These are phyloP conservation scores for Anoplius nigerrimus DNA, from an alignment of 2,888 invertebrate species.

Conservation along the genomic window DNA sequence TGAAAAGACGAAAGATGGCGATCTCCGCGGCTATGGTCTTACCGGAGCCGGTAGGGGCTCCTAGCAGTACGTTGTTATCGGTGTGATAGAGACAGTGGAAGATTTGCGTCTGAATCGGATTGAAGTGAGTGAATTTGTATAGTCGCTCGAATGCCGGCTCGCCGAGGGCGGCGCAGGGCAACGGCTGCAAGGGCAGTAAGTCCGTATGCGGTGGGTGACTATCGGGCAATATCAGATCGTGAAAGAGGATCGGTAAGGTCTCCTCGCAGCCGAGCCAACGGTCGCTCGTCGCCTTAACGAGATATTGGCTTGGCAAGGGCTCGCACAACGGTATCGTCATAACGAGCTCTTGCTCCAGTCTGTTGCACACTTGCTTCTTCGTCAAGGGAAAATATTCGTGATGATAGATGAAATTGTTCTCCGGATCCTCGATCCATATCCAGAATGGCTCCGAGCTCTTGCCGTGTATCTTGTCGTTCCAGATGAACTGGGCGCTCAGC, in stretches of 20 bases:
- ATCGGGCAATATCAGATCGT: constrained; percentile 93
- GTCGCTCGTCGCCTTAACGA: constrained; percentile 91
- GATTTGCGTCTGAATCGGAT: constrained; percentile 98
- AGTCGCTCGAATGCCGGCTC: constrained; percentile 86
- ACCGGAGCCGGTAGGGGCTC: constrained; percentile 97
- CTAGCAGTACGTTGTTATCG: constrained; percentile 93
- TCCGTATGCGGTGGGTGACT: constrained; percentile 95
- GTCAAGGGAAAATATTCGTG: constrained; percentile 92
- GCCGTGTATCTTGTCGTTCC: constrained; percentile 95
- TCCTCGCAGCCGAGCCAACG: constrained; percentile 83
- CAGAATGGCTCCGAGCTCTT: constrained; percentile 93
- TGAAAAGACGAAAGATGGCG: constrained; percentile 95
- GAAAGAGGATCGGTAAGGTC: constrained; percentile 83
- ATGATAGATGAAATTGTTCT: constrained; percentile 95
- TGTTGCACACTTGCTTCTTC: constrained; percentile 80
- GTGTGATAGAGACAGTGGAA: constrained; percentile 97
- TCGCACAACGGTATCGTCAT: constrained; percentile 97
- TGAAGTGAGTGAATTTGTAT: constrained; percentile 96
- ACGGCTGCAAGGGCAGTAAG: constrained; percentile 91
- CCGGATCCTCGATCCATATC: constrained; percentile 98
- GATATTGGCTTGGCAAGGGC: constrained; percentile 94
- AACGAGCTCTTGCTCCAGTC: constrained; percentile 88
- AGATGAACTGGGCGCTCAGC: constrained; percentile 85
- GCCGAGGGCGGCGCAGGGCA: constrained; percentile 89
- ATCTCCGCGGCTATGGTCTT: constrained; percentile 99